phyloP scores from a whole-genome alignment of 30 jellyfish, hydroid and myxozoan genomes.

The Chironex yamaguchii region DNA sequence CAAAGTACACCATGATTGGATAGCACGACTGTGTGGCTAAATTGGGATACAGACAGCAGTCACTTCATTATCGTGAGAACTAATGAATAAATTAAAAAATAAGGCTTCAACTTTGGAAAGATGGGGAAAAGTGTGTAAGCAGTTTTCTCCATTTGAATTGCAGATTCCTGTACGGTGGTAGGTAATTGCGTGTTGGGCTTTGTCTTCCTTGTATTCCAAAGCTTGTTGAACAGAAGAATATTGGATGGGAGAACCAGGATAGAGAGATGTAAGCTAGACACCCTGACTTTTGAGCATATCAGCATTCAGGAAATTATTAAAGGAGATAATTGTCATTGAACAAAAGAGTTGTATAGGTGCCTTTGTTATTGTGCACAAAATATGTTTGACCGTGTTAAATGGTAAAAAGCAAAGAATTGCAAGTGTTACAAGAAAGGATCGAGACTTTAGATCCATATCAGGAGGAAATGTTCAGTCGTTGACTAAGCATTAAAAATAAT shows the following conservation, averaged over 20 bases:
- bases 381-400: not conserved
- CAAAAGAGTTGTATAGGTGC: not conserved
- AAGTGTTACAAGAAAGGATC: not conserved
- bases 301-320: not conserved
- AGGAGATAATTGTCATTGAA: not conserved
- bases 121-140: conserved; percentile 17
- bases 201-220: not conserved
- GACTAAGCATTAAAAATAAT: too few relatives aligned
- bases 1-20: not conserved
- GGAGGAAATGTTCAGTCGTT: not conserved
- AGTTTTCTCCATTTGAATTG: not conserved
- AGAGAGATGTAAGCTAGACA: not conserved
- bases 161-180: conserved; percentile 13
- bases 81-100: conserved; percentile 6
- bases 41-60: not conserved
- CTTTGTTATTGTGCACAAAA: not conserved
- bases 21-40: not conserved
- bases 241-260: not conserved
- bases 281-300: not conserved
- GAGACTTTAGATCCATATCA: not conserved
- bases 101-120: not conserved
- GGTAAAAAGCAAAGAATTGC: not conserved
- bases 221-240: not conserved
- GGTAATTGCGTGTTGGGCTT: not conserved
- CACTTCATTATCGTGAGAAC: not conserved